Conservation (phyloP, 2,888 invertebrate genomes). For the Papilio gigon region DNA sequence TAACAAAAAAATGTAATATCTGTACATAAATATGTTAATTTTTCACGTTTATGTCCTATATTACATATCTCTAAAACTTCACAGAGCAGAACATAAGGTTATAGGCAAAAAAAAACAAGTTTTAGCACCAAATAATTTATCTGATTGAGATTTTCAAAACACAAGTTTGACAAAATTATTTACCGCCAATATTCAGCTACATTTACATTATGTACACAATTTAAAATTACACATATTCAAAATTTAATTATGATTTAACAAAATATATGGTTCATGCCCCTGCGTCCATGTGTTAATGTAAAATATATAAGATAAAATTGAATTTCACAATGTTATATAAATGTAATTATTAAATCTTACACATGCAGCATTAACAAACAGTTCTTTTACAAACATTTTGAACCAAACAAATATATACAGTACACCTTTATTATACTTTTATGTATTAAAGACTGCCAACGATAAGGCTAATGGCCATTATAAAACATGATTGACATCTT, state of each 20-base stretch:
- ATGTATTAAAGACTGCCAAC: too few relatives aligned
- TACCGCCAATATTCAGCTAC: conserved; percentile 30
- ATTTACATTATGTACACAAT: conserved; percentile 47
- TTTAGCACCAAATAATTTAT: conserved; percentile 77
- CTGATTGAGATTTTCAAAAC: conserved; percentile 46
- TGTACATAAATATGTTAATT: too few relatives aligned
- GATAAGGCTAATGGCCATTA: too few relatives aligned
- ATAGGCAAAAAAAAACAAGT: conserved; percentile 52
- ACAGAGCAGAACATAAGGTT: too few relatives aligned
- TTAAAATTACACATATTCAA: conserved; percentile 29
- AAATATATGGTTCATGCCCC: neutral
- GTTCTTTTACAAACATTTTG: neutral
- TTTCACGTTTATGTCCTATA: too few relatives aligned
- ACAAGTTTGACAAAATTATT: conserved; percentile 41
- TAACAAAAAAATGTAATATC: too few relatives aligned
- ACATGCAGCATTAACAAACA: neutral
- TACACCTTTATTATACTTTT: neutral
- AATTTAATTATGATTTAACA: conserved; percentile 10
- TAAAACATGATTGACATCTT: too few relatives aligned
- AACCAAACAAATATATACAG: neutral
- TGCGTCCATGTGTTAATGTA: neutral
- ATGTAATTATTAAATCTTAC: neutral
- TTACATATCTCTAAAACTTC: too few relatives aligned
- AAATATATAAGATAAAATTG: neutral
- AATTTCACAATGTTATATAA: neutral